Base-by-base conservation (phyloP, 2,888 invertebrate species). In the Bellardia pandia region DNA sequence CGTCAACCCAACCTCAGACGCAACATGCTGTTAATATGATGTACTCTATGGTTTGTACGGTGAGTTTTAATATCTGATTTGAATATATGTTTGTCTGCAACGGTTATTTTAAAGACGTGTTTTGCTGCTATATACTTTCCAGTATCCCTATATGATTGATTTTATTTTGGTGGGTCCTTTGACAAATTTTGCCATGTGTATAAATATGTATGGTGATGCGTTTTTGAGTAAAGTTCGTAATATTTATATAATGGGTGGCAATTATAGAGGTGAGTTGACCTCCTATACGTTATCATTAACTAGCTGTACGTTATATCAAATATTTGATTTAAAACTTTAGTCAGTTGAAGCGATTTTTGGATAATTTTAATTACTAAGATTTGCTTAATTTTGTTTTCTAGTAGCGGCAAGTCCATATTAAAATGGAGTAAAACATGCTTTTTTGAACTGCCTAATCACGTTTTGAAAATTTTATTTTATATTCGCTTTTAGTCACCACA, bases 221-320 rank as follows among this genome's bases (percentile, higher is more conserved):
- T 96, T 97, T 90, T 91, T 95, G 2, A 91, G 94, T 33, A 94
- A 95, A 88, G 92, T 97, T 0, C 95, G 96, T 72, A 95, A 96
- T 74, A 93, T 97, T 53, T 96, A 95, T 90, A 94, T 97, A 3
- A 97, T 97, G 94, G 97, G 97, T n/a, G 97, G 97, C 86, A 96
- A 96, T 93, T 95, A 95, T 88, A 94, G 95, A 89, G 96, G 97
- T 96, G 94, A 86, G 81, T 66, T 0, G 23, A 23, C 23, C 23
- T 23, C 23, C 23, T 23, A 23, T 23, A 23, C 23, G 23, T 23
- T 23, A 23, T 23, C 23, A 23, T 23, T 23, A 23, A 23, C 23
- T 23, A 23, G 1, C 23, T 23, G 23, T 23, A 23, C 23, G 23
- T 23, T 23, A 23, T 1, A 23, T 23, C 23, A 23, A 23, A 23